Evolutionary conservation across 2,797 vertebrate genomes (phyloP).

Genomic region (Microctenopoma lineatum): DNA sequence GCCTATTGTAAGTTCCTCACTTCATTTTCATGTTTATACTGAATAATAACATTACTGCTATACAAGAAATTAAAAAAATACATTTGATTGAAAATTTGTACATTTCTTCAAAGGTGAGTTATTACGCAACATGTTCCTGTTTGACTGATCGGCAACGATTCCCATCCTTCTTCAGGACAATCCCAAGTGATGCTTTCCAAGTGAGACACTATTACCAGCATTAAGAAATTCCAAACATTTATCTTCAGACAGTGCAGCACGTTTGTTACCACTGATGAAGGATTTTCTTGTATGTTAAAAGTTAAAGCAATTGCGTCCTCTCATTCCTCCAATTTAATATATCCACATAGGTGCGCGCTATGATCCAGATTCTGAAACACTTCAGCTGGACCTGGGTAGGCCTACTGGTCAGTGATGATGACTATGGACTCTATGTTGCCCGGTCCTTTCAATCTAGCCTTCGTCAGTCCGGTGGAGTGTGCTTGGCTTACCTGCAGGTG

Average conservation of each 20-base stretch:
- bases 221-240: too few species aligned
- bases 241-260: too few species aligned
- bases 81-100: too few species aligned
- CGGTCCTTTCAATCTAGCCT: constrained; percentile 60
- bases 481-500: constrained; percentile 73
- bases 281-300: too few species aligned
- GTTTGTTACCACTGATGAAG: too few species aligned
- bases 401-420: constrained; percentile 75
- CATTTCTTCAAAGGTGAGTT: constrained; percentile 73
- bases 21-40: too few species aligned
- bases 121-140: constrained; percentile 74
- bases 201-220: constrained; percentile 6
- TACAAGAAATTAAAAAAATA: too few species aligned
- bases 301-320: background rate
- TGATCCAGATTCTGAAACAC: constrained; percentile 74
- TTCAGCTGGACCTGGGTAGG: constrained; percentile 81
- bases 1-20: constrained; percentile 53
- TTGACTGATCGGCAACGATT: constrained; percentile 54
- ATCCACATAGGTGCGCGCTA: constrained; percentile 50
- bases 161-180: constrained; percentile 72
- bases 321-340: background rate
- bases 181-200: constrained; percentile 79
- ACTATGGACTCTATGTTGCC: constrained; percentile 76
- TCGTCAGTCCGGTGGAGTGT: constrained; percentile 43
- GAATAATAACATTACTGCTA: too few species aligned